Evolutionary conservation across 2,888 invertebrate genomes (phyloP).

Genomic region (Drosophila limbata): DNA sequence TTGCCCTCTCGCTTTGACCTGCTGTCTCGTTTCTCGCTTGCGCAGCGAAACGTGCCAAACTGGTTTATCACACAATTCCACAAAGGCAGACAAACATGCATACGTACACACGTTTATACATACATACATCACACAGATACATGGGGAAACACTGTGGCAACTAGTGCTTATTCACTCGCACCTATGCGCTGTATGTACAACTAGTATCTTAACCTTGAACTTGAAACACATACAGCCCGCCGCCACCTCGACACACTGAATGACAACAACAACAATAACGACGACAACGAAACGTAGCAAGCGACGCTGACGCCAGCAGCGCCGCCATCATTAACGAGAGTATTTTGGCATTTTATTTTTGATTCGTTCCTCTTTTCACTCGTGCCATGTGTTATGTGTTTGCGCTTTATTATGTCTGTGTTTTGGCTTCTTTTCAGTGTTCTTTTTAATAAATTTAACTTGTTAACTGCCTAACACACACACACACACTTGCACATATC

Average conservation of each 20-base stretch:
- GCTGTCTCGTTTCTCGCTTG: conserved; percentile 62
- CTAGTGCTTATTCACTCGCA: conserved; percentile 57
- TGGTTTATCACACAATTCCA: conserved; percentile 63
- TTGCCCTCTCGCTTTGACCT: conserved; percentile 40
- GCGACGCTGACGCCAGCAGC: conserved; percentile 38
- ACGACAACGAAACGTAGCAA: conserved; percentile 32
- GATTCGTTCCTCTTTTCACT: conserved; percentile 42
- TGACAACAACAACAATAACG: conserved; percentile 30
- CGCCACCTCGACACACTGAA: conserved; percentile 72
- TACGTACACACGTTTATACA: conserved; percentile 1
- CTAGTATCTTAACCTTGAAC: conserved; percentile 85
- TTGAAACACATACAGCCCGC: conserved; percentile 79
- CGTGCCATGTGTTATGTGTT: conserved; percentile 54
- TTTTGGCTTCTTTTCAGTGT: conserved; percentile 18
- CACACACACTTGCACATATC: neutral
- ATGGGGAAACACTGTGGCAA: conserved; percentile 50
- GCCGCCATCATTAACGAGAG: conserved; percentile 34
- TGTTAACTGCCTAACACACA: neutral
- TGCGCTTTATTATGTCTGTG: conserved; percentile 41
- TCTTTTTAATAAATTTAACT: neutral
- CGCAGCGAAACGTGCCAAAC: conserved; percentile 78
- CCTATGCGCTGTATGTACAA: conserved; percentile 68
- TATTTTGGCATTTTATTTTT: conserved; percentile 45
- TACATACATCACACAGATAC: conserved; percentile 31
- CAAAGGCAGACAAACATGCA: conserved; percentile 23